Conservation (phyloP, 1,140 invertebrate species). For the Heliconius hermathena region DNA sequence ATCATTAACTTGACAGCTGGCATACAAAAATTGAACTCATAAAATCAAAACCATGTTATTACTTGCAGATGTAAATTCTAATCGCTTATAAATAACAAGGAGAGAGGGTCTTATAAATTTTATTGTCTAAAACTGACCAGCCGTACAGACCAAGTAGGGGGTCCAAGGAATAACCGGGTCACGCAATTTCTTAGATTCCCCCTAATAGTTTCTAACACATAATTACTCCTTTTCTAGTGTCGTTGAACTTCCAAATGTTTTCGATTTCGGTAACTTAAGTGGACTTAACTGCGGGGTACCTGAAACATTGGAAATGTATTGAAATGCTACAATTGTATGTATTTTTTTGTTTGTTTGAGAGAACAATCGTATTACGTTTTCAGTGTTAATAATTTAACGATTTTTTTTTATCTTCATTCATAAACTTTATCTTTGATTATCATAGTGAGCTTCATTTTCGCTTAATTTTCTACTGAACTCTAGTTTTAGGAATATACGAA, state of each 20-base stretch:
- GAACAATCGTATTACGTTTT: conserved; percentile 12
- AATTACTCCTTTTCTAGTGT: conserved; percentile 75
- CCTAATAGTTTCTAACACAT: conserved; percentile 47
- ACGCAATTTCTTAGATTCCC: conserved; percentile 71
- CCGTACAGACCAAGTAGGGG: conserved; percentile 59
- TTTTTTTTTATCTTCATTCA: neutral
- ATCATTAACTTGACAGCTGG: conserved; percentile 29
- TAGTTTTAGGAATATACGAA: neutral
- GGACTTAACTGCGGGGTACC: conserved; percentile 68
- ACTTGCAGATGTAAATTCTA: conserved; percentile 52
- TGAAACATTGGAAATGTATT: conserved; percentile 45
- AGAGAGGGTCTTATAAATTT: conserved; percentile 33
- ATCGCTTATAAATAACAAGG: conserved; percentile 34
- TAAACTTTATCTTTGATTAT: no score
- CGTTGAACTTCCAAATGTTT: conserved; percentile 69
- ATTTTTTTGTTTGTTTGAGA: neutral
- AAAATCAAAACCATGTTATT: conserved; percentile 47
- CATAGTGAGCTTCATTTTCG: no score
- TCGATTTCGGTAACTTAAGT: conserved; percentile 61
- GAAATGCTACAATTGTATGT: conserved; percentile 57
- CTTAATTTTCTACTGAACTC: neutral
- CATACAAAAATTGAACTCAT: conserved; percentile 19
- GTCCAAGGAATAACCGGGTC: conserved; percentile 67
- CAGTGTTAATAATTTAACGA: neutral
- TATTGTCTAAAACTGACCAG: conserved; percentile 78